Conservation (phyloP, 2,888 invertebrate genomes). For the Caenorhabditis wallacei region DNA sequence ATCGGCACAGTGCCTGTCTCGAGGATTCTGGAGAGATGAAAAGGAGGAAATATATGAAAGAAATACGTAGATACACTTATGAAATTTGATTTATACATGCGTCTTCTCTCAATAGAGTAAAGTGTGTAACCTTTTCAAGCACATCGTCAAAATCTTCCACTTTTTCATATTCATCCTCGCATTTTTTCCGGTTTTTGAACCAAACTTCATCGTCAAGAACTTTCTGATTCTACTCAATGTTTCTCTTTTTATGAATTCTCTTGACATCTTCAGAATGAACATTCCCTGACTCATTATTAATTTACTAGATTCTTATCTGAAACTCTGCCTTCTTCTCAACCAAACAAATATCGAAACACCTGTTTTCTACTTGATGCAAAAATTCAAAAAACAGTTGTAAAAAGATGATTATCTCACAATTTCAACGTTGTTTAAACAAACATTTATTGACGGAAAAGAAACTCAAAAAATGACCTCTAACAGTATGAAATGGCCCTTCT, state of each 20-base stretch:
- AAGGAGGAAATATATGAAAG: constrained; percentile 26
- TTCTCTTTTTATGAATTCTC: not conserved
- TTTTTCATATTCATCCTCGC: not conserved
- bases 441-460: constrained; percentile 6
- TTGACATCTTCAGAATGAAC: not conserved
- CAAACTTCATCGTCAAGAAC: constrained; percentile 46
- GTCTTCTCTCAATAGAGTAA: constrained; percentile 6
- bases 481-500: constrained; percentile 15
- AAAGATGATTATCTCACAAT: not conserved
- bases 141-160: constrained; percentile 16
- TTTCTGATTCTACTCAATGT: constrained; percentile 20
- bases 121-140: constrained; percentile 59
- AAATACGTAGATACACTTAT: constrained; percentile 46
- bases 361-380: not conserved
- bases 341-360: not conserved
- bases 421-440: constrained; percentile 21
- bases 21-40: not conserved
- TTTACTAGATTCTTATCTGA: too few species aligned
- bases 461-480: constrained; percentile 33
- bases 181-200: constrained; percentile 46
- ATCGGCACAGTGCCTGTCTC: constrained; percentile 50
- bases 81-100: constrained; percentile 58
- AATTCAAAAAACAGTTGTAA: not conserved
- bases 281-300: too few species aligned
- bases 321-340: not conserved